These are phyloP conservation scores for Alexandromys fortis DNA, from an alignment of 2,113 vertebrate genomes.

Conservation along the genomic window DNA sequence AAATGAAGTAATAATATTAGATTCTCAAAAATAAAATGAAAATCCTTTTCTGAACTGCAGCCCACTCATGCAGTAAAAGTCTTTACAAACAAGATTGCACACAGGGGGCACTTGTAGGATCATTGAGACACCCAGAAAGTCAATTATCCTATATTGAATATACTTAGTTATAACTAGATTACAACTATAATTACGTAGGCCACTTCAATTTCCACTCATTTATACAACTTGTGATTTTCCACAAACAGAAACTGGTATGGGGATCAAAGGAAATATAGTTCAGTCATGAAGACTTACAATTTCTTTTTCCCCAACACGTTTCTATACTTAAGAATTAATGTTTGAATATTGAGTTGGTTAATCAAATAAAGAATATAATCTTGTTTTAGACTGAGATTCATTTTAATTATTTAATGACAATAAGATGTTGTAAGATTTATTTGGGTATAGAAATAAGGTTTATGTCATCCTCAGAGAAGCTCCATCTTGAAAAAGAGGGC, in stretches of 20 bases:
- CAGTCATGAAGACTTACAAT: not conserved
- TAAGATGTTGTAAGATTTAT: not conserved
- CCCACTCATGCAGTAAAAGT: fast-evolving
- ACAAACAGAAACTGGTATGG: not conserved
- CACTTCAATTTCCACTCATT: no score
- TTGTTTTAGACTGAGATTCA: not conserved
- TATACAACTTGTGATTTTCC: not conserved
- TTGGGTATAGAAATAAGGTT: not conserved
- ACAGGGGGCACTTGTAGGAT: not conserved
- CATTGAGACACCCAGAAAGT: not conserved
- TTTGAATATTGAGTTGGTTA: fast-evolving
- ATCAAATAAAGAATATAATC: not conserved
- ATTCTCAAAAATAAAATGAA: not conserved
- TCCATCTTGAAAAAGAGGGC: not conserved
- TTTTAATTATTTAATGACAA: not conserved
- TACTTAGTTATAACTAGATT: not conserved
- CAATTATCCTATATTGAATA: no score
- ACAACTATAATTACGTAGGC: not conserved
- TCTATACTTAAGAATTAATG: not conserved
- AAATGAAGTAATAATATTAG: not conserved
- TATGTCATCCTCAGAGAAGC: not conserved
- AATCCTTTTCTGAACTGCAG: not conserved
- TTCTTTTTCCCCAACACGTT: not conserved
- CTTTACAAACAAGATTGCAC: not conserved
- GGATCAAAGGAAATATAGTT: not conserved